Conservation (phyloP, 2,113 vertebrate species). For the Uropsilus gracilis region DNA sequence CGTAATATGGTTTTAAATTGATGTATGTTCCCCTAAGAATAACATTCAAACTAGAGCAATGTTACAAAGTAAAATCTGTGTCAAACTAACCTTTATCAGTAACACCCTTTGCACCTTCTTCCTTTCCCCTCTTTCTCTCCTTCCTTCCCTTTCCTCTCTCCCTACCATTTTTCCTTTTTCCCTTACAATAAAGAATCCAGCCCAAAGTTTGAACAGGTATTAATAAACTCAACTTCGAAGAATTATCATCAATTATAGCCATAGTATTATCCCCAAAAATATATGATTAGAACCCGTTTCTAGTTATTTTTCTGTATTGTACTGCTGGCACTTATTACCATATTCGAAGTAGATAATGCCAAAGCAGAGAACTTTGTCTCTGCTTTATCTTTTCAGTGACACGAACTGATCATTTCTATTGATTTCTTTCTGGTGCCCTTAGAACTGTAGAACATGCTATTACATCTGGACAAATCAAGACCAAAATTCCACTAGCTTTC, state of each 20-base stretch:
- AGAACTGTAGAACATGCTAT: neutral
- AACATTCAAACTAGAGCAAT: neutral
- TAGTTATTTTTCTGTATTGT: neutral
- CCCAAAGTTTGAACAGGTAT: neutral
- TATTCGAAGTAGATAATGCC: neutral
- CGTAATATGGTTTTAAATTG: slow-evolving; percentile 9
- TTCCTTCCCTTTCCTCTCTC: no score
- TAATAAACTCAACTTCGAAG: neutral
- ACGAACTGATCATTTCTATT: neutral
- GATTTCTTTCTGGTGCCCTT: neutral
- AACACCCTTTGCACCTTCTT: neutral
- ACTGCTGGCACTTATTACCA: neutral
- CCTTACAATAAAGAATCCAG: neutral
- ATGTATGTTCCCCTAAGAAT: neutral
- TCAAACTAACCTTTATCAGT: neutral
- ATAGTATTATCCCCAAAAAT: neutral
- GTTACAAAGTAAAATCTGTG: neutral
- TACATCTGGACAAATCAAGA: neutral
- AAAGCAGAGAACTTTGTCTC: no score
- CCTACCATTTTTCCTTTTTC: no score
- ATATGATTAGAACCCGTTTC: neutral
- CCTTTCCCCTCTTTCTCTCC: neutral
- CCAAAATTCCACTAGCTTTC: neutral
- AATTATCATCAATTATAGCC: neutral
- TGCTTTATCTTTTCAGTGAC: neutral